Evolutionary conservation across 2,888 invertebrate genomes (phyloP).

Genomic region (Bimastos eiseni): DNA sequence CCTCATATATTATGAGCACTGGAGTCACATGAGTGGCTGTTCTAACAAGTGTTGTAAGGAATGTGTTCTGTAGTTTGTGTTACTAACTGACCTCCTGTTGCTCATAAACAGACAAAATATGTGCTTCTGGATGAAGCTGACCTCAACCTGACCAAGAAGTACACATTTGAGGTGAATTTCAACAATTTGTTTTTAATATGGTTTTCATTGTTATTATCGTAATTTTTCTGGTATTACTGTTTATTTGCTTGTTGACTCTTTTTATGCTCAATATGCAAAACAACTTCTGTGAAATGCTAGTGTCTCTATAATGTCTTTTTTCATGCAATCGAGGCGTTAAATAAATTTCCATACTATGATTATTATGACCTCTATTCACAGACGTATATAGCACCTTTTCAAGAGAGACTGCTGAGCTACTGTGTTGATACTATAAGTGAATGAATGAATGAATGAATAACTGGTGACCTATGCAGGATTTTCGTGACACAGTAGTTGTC

Average conservation of each 20-base stretch:
- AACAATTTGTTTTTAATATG: not conserved
- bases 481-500: not conserved
- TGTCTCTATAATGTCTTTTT: too few relatives aligned
- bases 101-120: not conserved
- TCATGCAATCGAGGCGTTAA: too few relatives aligned
- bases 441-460: too few relatives aligned
- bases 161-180: not conserved
- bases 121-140: not conserved
- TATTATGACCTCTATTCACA: too few relatives aligned
- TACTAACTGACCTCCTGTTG: not conserved
- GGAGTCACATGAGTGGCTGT: not conserved
- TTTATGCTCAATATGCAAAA: not conserved
- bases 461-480: not conserved
- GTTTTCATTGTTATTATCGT: not conserved
- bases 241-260: not conserved
- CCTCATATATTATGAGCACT: not conserved
- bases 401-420: too few relatives aligned
- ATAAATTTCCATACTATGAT: too few relatives aligned
- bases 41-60: not conserved
- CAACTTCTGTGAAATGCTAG: too few relatives aligned
- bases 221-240: not conserved
- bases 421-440: too few relatives aligned
- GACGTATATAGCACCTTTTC: too few relatives aligned
- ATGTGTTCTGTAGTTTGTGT: not conserved
- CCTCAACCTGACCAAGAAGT: not conserved